A percentile compares a stretch with the other conserved stretches of the same genome.
Conservation (phyloP, 1,140 invertebrate species). For the Physella acuta region DNA sequence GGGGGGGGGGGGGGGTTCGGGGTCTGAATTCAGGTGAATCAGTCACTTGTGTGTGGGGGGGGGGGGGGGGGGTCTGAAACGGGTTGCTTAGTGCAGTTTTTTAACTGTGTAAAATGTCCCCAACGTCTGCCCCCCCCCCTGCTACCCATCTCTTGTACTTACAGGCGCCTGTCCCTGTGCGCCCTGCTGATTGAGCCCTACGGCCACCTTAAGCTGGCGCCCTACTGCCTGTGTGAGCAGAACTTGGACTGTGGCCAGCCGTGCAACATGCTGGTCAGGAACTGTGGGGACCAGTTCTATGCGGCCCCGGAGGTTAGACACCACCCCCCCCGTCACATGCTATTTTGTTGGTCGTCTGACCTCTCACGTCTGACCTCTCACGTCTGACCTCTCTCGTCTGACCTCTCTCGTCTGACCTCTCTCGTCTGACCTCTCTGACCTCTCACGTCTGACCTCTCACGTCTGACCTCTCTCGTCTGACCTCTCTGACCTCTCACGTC, state of each 20-base stretch:
- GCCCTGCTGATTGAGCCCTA: background rate
- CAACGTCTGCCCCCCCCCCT: too few relatives aligned
- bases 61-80: background rate
- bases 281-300: conserved; percentile 27
- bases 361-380: too few relatives aligned
- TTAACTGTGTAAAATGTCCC: background rate
- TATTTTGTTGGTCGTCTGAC: too few relatives aligned
- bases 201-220: conserved; percentile 8
- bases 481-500: too few relatives aligned
- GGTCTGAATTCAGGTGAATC: background rate
- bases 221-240: conserved; percentile 19
- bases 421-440: too few relatives aligned
- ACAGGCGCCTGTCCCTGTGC: conserved; percentile 14
- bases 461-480: too few relatives aligned
- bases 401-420: too few relatives aligned
- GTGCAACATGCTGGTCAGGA: conserved; percentile 17
- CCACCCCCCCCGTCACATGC: too few relatives aligned
- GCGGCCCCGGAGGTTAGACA: conserved; percentile 18
- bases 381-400: too few relatives aligned
- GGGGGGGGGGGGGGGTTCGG: too few relatives aligned
- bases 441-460: too few relatives aligned
- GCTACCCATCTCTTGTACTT: too few relatives aligned
- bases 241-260: conserved; percentile 24
- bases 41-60: background rate
- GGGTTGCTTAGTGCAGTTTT: background rate